Base-by-base conservation (phyloP, 2,888 invertebrate genomes). In the Cerastis leucographa region DNA sequence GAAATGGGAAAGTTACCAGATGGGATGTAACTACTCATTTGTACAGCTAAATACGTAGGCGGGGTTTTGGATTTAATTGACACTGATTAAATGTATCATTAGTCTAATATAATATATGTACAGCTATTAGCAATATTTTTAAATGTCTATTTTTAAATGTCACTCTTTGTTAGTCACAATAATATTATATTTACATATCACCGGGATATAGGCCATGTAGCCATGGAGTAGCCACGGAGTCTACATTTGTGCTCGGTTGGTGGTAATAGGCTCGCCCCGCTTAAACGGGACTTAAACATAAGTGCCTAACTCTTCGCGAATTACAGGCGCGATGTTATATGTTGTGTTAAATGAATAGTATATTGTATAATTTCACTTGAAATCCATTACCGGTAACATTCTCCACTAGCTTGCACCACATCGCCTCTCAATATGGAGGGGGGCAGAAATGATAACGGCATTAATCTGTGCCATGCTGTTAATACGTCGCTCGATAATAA, bases 371-470 rank as follows among this genome's bases (percentile, higher is more conserved):
- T 70, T 1, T 1, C 7, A 6, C 6, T 19, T 1, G 7, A 35
- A 64, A 29, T 22, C 40, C 51, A 42, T 4, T 11, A 17, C n/a
- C 6, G 9, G 12, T 3, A 4, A 19, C 42, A 5, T 14, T 11
- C 19, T 29, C 56, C 22, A 17, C 14, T 29, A 9, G 71, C 19
- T 84, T 78, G 82, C 22, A 44, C 74, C 51, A 65, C 62, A 44
- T 49, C 69, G 59, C 76, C 78, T 85, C 85, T 87, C 89, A 89
- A 88, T 88, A 89, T 87, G 85, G 83, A 87, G 80, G 75, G 80
- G 80, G 86, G 78, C 83, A 80, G 81, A 89, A 88, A 91, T 91
- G 87, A 90, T 90, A 87, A 87, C 85, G n/a, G 44, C 78, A 78
- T 87, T 85, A 85, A 90, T 90, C 89, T 82, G 75, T 81, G 64